Base-by-base conservation (phyloP, 1,140 invertebrate genomes). In the Pogonognathellus flavescens region DNA sequence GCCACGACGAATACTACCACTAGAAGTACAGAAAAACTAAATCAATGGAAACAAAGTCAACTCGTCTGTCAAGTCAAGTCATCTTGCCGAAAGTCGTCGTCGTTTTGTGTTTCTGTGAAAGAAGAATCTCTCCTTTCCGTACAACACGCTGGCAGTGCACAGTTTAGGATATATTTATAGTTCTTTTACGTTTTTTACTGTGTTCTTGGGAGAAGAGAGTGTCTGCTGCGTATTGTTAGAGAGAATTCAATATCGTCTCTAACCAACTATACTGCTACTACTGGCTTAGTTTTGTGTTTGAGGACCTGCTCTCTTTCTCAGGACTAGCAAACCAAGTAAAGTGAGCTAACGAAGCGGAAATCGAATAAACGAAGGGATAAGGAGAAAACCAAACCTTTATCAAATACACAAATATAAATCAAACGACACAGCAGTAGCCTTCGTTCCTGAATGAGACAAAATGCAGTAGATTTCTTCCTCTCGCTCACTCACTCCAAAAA, bases 301-400 rank as follows among this genome's bases (percentile, higher is more conserved):
- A 41, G 31, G 31, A 22, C 62, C 25, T 76, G 31, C 70, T 76
- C 18, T 50, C 41, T 41, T 49, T 41, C 70, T 14, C 70, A 13
- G 25, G 11, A 76, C 41, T 22, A 50, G 16, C 13, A 50, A 76
- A 49, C 31, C 41, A 76, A 50, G 70, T 76, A 76, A 76, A 76
- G 70, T 49, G 31, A 50, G 70, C 70, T 76, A 76, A 76, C 70
- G 13, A 50, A 76, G 41, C 70, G 70, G 70, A 76, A 49, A 76
- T 76, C 25, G 41, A 76, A 76, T 50, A 76, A 25, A 49, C 22
- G 14, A 76, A 50, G 13, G 41, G 70, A 31, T 31, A 50, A 76
- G 41, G 14, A 25, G 18, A 20, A n/a, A 9, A 20, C 41, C 41
- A 16, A 76, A 76, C 31, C 70, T 50, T 70, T 70, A 70, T 70